Percentiles rank a stretch among this genome's conserved stretches.
Conservation (phyloP, 2,113 vertebrate genomes). For the Gymnorhina tibicen region DNA sequence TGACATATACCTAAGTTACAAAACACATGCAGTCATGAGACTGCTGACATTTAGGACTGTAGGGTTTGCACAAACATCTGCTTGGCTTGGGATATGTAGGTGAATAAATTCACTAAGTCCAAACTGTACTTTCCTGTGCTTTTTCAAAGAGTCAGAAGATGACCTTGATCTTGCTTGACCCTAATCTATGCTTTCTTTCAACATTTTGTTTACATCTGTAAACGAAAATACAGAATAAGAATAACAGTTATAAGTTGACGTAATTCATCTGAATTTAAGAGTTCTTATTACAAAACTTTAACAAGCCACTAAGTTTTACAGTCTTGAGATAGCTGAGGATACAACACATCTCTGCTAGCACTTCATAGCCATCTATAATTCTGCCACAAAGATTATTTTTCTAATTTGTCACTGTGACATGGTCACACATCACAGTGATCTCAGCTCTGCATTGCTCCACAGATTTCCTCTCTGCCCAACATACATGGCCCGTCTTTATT, state of each 20-base stretch:
- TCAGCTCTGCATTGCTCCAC: not conserved
- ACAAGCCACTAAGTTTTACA: constrained; percentile 32
- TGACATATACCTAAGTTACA: not conserved
- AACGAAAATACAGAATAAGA: not conserved
- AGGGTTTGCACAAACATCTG: not conserved
- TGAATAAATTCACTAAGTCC: not conserved
- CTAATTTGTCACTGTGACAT: constrained; percentile 25
- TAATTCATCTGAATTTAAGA: constrained; percentile 6
- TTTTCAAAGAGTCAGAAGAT: not conserved
- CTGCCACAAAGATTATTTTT: constrained; percentile 41
- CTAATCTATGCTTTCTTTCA: not conserved
- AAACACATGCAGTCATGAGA: not conserved
- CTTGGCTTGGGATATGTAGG: not conserved
- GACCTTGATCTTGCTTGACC: not conserved
- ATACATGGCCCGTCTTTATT: not conserved
- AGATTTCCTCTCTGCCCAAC: not conserved
- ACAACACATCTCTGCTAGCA: not conserved
- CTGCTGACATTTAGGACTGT: not conserved
- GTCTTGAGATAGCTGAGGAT: not conserved
- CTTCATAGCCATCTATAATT: constrained; percentile 12
- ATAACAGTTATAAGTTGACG: not conserved
- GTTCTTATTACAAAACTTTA: not conserved
- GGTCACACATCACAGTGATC: not conserved
- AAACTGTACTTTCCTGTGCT: not conserved
- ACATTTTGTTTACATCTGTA: not conserved